Conservation (phyloP, 2,888 invertebrate species). For the Dasypolia templi region DNA sequence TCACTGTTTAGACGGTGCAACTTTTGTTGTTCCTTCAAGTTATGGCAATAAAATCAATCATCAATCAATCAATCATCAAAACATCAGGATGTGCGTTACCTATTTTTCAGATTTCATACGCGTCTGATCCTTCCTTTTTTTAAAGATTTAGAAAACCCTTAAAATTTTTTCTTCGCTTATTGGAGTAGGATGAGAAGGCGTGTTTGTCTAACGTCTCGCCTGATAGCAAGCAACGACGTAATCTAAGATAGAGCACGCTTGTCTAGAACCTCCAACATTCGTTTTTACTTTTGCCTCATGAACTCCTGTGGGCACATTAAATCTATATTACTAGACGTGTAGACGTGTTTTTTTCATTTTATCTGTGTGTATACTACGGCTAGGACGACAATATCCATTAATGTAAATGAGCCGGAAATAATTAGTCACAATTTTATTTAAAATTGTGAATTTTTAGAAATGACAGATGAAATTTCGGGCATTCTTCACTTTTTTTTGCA, state of each 20-base stretch:
- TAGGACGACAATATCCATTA: neutral
- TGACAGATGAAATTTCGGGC: neutral
- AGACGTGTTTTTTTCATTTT: neutral
- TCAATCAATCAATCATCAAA: neutral
- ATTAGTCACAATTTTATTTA: neutral
- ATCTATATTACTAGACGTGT: constrained; percentile 2
- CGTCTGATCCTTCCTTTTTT: neutral
- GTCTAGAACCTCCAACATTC: constrained; percentile 7
- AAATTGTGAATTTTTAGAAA: neutral
- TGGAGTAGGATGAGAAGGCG: neutral
- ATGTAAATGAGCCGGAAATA: neutral
- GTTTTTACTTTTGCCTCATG: constrained; percentile 22
- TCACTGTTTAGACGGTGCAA: neutral
- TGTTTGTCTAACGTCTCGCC: constrained; percentile 45
- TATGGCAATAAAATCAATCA: no score
- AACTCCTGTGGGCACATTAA: neutral
- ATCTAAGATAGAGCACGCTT: constrained; percentile 42
- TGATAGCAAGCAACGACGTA: constrained; percentile 24
- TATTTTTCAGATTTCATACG: neutral
- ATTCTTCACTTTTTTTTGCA: neutral
- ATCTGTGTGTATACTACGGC: neutral
- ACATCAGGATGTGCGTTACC: neutral
- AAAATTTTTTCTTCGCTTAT: neutral
- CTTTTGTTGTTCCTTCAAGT: neutral
- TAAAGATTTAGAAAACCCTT: neutral